Evolutionary conservation across 2,797 vertebrate species (phyloP).

Genomic region (Typhlichthys eigenmanni): DNA sequence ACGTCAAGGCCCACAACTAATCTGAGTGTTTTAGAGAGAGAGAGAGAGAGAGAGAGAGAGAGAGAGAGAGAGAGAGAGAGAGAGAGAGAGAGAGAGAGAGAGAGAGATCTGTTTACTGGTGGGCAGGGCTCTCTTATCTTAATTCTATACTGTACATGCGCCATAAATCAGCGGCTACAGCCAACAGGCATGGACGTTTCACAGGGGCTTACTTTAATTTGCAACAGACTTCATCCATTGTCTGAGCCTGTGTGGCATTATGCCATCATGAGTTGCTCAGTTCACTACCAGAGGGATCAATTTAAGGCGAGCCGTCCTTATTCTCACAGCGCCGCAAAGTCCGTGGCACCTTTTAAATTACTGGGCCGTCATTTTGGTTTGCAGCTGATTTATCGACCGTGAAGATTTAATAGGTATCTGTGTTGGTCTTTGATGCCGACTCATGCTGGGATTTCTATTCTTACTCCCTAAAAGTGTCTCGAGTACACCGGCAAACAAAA

Average conservation of each 20-base stretch:
- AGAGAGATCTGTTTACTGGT: neutral
- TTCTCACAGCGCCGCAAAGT: constrained; percentile 30
- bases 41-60: constrained; percentile 18
- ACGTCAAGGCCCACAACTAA: constrained; percentile 20
- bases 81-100: constrained; percentile 14
- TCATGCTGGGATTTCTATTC: neutral
- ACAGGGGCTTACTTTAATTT: constrained; percentile 44
- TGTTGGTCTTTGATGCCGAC: constrained; percentile 1
- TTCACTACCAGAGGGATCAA: constrained; percentile 45
- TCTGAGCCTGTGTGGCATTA: constrained; percentile 46
- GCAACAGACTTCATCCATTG: constrained; percentile 46
- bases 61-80: constrained; percentile 8
- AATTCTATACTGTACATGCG: constrained; percentile 4
- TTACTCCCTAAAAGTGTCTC: too few species aligned
- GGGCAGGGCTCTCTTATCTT: constrained; percentile 15
- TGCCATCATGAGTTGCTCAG: constrained; percentile 43
- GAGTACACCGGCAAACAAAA: too few species aligned
- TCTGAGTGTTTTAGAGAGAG: constrained; percentile 37
- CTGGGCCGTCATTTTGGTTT: constrained; percentile 18
- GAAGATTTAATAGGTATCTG: constrained; percentile 21
- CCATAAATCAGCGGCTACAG: constrained; percentile 48
- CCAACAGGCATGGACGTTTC: constrained; percentile 48
- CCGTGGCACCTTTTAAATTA: constrained; percentile 38
- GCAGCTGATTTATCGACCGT: constrained; percentile 29
- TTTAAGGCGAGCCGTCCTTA: constrained; percentile 41